Conservation (phyloP, 2,797 vertebrate species). For the Spinus olivaceus region DNA sequence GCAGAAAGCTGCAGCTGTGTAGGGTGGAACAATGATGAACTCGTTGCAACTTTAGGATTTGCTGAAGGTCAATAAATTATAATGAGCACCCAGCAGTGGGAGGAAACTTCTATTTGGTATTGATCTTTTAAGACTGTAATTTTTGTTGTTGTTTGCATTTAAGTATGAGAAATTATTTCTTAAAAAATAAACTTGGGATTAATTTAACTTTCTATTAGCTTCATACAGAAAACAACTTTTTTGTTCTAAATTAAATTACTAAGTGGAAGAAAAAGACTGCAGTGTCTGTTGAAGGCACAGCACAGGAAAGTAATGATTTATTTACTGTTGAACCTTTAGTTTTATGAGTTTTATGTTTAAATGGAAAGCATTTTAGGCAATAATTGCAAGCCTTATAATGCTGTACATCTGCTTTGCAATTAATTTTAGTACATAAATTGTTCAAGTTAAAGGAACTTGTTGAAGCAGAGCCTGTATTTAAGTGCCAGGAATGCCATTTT, state of each 20-base stretch:
- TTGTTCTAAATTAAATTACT: not conserved
- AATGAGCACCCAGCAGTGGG: not conserved
- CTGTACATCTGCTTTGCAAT: not conserved
- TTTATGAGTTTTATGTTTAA: not conserved
- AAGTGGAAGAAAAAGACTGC: not conserved
- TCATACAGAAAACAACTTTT: accelerated
- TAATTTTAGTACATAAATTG: not conserved
- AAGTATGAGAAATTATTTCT: not conserved
- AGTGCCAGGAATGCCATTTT: not conserved
- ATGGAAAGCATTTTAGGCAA: not conserved
- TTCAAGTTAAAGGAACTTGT: not conserved
- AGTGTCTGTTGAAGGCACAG: not conserved
- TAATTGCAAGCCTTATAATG: not conserved
- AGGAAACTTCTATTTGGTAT: not conserved
- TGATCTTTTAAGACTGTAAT: not conserved
- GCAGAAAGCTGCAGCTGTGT: not conserved
- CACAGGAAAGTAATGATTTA: not conserved
- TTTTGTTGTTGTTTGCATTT: not conserved
- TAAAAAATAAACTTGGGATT: not conserved
- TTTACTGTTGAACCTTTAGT: not conserved
- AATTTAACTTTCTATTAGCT: not conserved
- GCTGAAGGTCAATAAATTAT: not conserved
- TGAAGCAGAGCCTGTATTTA: not conserved
- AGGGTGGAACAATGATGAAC: not conserved
- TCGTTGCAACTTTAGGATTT: not conserved